Evolutionary conservation across 2,888 invertebrate species (phyloP).

Genomic region (Drosophila anomalata): DNA sequence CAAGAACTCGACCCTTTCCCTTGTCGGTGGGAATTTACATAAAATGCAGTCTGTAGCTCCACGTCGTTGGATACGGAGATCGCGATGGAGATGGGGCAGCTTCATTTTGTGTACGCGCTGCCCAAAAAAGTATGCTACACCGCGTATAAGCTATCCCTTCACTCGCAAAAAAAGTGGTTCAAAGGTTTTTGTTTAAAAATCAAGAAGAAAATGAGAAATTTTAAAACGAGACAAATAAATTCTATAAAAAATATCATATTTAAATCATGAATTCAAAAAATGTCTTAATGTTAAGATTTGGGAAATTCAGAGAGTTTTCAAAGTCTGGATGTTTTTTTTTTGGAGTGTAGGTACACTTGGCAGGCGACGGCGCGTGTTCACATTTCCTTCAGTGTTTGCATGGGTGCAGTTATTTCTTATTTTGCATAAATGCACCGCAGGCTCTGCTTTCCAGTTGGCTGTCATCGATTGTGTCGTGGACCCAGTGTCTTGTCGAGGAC

Average conservation of each 20-base stretch:
- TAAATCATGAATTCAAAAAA: too few species aligned
- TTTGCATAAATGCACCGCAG: constrained; percentile 80
- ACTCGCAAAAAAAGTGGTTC: not conserved
- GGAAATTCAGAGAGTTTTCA: too few species aligned
- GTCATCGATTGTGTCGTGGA: constrained; percentile 68
- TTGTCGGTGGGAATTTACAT: constrained; percentile 71
- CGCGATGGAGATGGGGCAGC: constrained; percentile 34
- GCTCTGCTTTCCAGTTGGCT: constrained; percentile 72
- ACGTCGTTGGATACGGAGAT: constrained; percentile 15
- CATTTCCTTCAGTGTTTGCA: constrained; percentile 31
- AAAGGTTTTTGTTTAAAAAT: not conserved
- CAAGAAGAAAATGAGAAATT: not conserved
- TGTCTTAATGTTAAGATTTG: too few species aligned
- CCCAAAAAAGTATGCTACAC: constrained; percentile 69
- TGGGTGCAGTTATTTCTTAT: constrained; percentile 72
- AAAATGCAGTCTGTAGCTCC: constrained; percentile 59
- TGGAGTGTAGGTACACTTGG: constrained; percentile 32
- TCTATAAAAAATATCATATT: not conserved
- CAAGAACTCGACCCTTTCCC: constrained; percentile 44
- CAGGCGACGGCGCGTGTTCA: constrained; percentile 50
- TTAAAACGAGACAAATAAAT: not conserved
- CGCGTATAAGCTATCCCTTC: constrained; percentile 7
- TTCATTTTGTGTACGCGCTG: constrained; percentile 61
- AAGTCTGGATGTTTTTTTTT: constrained; percentile 2
- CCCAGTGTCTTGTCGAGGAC: constrained; percentile 64